Percentiles rank a stretch among this genome's conserved stretches.
Conservation (phyloP, 2,113 vertebrate species). For the Crotophaga sulcirostris region DNA sequence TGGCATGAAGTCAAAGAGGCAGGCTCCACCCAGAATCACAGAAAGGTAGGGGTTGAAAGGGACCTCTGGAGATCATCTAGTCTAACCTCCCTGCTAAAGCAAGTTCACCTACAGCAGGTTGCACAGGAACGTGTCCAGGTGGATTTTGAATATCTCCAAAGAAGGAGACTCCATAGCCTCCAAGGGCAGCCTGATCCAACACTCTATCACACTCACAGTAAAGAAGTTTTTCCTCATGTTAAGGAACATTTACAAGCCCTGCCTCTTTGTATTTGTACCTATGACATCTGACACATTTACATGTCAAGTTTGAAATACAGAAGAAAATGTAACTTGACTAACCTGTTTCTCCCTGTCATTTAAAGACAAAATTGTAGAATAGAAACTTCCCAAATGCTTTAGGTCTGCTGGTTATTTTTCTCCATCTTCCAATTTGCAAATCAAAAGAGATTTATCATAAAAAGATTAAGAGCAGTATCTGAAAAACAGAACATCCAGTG, state of each 20-base stretch:
- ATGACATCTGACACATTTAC: constrained; percentile 25
- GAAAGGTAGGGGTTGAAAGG: too few relatives aligned
- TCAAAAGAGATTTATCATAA: not conserved
- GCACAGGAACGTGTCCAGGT: too few relatives aligned
- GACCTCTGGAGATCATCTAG: too few relatives aligned
- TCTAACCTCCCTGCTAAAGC: too few relatives aligned
- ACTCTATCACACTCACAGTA: too few relatives aligned
- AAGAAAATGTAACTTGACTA: not conserved
- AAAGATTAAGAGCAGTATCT: not conserved
- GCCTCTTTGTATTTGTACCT: not conserved
- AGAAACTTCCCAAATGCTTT: not conserved
- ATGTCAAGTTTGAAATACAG: constrained; percentile 11
- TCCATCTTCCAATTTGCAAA: constrained; percentile 19
- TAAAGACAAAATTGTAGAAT: not conserved
- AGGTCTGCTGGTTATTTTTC: not conserved
- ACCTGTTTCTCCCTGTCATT: not conserved
- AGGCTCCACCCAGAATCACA: not conserved
- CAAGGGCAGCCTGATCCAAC: too few relatives aligned
- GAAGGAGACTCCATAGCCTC: too few relatives aligned
- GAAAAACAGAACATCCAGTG: not conserved
- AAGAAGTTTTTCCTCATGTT: too few relatives aligned
- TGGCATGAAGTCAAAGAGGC: constrained; percentile 38
- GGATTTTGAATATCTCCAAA: too few relatives aligned
- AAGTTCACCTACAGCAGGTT: too few relatives aligned
- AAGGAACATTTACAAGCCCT: not conserved